Evolutionary conservation across 1,140 invertebrate species (phyloP).

Genomic region (Leguminivora glycinivorella): DNA sequence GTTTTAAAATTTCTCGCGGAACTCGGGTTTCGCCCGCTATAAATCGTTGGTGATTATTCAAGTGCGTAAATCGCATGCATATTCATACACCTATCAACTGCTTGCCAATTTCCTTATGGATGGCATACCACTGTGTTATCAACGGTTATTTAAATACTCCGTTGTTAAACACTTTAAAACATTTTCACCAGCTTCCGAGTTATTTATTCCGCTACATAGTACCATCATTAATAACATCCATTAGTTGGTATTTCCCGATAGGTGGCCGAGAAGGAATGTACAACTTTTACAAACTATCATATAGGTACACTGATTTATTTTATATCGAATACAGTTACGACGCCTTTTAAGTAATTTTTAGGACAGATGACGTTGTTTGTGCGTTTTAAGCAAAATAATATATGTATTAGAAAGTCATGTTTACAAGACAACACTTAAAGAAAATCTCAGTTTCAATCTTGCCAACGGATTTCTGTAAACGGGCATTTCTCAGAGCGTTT

Average conservation of each 20-base stretch:
- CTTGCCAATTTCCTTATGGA: slow-evolving; percentile 23
- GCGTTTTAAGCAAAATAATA: too few relatives aligned
- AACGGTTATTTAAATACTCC: slow-evolving; percentile 7
- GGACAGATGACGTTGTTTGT: too few relatives aligned
- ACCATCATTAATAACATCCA: not conserved
- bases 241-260: slow-evolving; percentile 19
- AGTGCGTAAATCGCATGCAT: slow-evolving; percentile 24
- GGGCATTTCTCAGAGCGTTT: too few relatives aligned
- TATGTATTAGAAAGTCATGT: too few relatives aligned
- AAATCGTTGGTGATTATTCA: slow-evolving; percentile 23
- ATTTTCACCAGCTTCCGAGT: slow-evolving; percentile 17
- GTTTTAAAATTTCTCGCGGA: not conserved
- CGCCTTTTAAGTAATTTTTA: too few relatives aligned
- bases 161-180: slow-evolving; percentile 2
- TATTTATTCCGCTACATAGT: not conserved
- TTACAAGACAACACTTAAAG: too few relatives aligned
- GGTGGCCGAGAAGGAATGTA: not conserved
- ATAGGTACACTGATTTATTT: too few relatives aligned
- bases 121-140: slow-evolving; percentile 24
- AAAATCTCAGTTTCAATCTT: too few relatives aligned
- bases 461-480: too few relatives aligned
- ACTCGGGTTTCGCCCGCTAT: slow-evolving; percentile 7
- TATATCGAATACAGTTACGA: too few relatives aligned
- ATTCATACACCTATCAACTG: slow-evolving; percentile 15
- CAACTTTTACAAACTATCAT: not conserved